phyloP scores from a whole-genome alignment of 2,113 vertebrate species.

The Heterochromis multidens region DNA sequence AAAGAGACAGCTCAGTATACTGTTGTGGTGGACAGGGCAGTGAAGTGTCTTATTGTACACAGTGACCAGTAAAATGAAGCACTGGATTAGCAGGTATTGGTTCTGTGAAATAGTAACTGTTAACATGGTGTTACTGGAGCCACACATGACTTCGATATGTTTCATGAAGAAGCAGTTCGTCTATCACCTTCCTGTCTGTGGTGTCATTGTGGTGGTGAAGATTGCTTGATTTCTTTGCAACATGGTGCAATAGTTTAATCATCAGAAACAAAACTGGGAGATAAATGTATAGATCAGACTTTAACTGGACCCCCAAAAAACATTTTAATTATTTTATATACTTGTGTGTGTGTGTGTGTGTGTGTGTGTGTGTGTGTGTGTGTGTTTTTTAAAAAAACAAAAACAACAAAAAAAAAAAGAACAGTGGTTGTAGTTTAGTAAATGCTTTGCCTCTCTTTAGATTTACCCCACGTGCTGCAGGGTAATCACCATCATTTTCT shows the following conservation, averaged over 20 bases:
- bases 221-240: not conserved
- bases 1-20: not conserved
- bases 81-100: not conserved
- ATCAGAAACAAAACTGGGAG: not conserved
- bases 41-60: not conserved
- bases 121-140: not conserved
- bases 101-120: not conserved
- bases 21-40: not conserved
- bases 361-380: no score
- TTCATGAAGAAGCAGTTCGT: not conserved
- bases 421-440: not conserved
- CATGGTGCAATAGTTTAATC: not conserved
- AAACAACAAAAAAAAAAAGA: no score
- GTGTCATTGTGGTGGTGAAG: not conserved
- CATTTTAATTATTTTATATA: not conserved
- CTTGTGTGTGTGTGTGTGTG: no score
- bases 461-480: not conserved
- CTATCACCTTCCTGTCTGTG: slow-evolving; percentile 15
- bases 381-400: no score
- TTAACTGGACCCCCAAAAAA: not conserved
- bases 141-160: not conserved
- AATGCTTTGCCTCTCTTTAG: not conserved
- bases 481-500: no score
- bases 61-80: not conserved
- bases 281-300: not conserved